These are phyloP conservation scores for Pseudomyrmex cubaensis DNA, from an alignment of 1,140 invertebrate genomes.

Conservation along the genomic window DNA sequence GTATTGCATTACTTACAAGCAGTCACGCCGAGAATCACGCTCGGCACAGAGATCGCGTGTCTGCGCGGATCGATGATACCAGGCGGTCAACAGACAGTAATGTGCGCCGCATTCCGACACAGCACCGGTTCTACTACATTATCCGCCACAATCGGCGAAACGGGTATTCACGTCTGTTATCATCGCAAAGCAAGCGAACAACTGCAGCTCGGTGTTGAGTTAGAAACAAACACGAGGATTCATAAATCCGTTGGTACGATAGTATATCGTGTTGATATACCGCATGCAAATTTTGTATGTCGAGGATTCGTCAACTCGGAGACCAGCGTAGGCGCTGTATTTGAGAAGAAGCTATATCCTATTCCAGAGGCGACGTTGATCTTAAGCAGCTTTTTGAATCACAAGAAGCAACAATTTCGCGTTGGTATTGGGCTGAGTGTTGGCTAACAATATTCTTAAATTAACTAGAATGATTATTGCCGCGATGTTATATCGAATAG, in stretches of 20 bases:
- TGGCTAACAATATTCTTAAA: conserved; percentile 78
- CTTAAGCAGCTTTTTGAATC: conserved; percentile 91
- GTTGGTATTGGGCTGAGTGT: conserved; percentile 88
- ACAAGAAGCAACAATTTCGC: conserved; percentile 87
- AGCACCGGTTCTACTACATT: conserved; percentile 86
- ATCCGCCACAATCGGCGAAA: conserved; percentile 90
- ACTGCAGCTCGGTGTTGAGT: conserved; percentile 87
- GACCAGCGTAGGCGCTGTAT: conserved; percentile 89
- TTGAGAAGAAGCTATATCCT: conserved; percentile 91
- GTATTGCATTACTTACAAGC: conserved; percentile 90
- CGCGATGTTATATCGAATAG: not conserved
- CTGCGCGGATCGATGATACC: conserved; percentile 89
- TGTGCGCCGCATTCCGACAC: conserved; percentile 89
- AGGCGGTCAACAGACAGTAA: conserved; percentile 87
- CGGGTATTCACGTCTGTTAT: conserved; percentile 89
- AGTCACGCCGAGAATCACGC: conserved; percentile 87
- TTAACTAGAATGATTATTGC: not conserved
- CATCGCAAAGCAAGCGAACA: conserved; percentile 90
- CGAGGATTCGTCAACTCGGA: conserved; percentile 90
- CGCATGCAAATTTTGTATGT: conserved; percentile 90
- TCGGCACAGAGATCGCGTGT: conserved; percentile 91
- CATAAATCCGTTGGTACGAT: conserved; percentile 89
- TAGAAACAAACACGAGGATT: conserved; percentile 87
- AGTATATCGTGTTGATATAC: conserved; percentile 91
- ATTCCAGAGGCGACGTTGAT: conserved; percentile 89